Base-by-base conservation (phyloP, 2,113 vertebrate species). In the Osmerus mordax region DNA sequence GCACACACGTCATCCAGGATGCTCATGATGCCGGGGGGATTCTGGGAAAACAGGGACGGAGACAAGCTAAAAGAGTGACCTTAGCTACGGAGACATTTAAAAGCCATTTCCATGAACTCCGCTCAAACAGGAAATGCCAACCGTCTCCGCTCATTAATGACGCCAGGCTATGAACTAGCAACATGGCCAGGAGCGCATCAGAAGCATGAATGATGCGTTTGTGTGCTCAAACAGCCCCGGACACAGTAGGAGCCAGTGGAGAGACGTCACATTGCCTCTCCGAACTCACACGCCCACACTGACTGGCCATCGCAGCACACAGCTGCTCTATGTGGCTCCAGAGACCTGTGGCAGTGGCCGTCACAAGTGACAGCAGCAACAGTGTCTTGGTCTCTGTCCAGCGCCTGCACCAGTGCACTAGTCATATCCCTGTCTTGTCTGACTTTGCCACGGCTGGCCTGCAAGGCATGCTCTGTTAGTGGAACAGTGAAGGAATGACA, bases 1-100 rank as follows among this genome's bases (percentile, higher is more conserved):
- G 97, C 97, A 0, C 97, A 99, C 15, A 99, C 97, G 0, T 99
- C 97, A 2, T 99, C 97, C 84, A 99, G 85, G 81, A 99, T 95
- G 87, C 97, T 93, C 96, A 99, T 95, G 79, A 99, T 94, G 16
- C 97, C 97, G 0, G 96, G 97, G 7, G 97, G 97, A 82, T 94
- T 99, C 97, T 99, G 77, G 60, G 61, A 80, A 70, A 47, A 72
- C 19, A 47, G 36, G 4, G 18, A 65, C 62, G 69, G 32, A 52
- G 14, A 52, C 19, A 15, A 41, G 19, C 52, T 14, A 4, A 55
- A 59, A 59, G 25, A 41, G 32, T 41, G 18, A 64, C 62, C 25
- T 36, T 29, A 63, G 25, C 29, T 28, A 29, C 1, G 0, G 9
- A 47, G 41, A 32, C 29, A 64, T 64, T 16, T 29, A 7, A 64